A percentile compares a stretch with the other conserved stretches of the same genome.
These are phyloP conservation scores for Drosophila kohkoa DNA, from an alignment of 1,140 invertebrate species.

Conservation along the genomic window DNA sequence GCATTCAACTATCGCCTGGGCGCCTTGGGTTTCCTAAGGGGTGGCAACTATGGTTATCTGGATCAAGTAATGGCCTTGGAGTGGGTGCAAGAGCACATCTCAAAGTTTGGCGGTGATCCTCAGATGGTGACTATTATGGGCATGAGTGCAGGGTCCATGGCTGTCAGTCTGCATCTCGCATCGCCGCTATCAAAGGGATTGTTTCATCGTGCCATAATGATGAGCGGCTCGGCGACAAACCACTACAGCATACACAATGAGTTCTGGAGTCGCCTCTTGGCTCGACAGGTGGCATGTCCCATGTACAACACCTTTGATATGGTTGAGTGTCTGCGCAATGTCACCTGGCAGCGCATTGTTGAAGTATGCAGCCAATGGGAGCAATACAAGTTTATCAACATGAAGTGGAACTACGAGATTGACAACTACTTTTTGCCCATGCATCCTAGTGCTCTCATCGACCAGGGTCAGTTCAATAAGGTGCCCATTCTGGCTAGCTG, in stretches of 20 bases:
- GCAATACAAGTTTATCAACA: conserved; percentile 63
- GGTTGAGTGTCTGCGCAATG: conserved; percentile 67
- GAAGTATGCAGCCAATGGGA: conserved; percentile 59
- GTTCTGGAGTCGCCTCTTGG: conserved; percentile 66
- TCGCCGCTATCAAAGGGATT: conserved; percentile 86
- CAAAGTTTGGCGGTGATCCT: conserved; percentile 87
- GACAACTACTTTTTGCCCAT: conserved; percentile 56
- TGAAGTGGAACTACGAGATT: conserved; percentile 80
- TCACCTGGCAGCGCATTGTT: conserved; percentile 65
- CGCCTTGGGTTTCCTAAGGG: conserved; percentile 87
- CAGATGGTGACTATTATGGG: conserved; percentile 86
- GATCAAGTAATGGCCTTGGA: conserved; percentile 88
- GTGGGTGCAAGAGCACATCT: conserved; percentile 88
- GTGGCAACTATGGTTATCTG: conserved; percentile 88
- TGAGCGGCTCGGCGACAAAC: conserved; percentile 89
- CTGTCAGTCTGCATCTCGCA: conserved; percentile 85
- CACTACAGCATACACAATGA: conserved; percentile 75
- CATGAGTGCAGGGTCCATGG: conserved; percentile 86
- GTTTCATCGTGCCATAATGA: conserved; percentile 88
- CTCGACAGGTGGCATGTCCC: conserved; percentile 63
- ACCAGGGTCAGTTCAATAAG: conserved; percentile 86
- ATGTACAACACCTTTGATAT: conserved; percentile 55
- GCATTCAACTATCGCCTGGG: conserved; percentile 90
- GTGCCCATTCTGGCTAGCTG: conserved; percentile 88
- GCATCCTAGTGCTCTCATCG: conserved; percentile 86